phyloP scores from a whole-genome alignment of 1,140 invertebrate genomes.

The Dufourea novaeangliae region DNA sequence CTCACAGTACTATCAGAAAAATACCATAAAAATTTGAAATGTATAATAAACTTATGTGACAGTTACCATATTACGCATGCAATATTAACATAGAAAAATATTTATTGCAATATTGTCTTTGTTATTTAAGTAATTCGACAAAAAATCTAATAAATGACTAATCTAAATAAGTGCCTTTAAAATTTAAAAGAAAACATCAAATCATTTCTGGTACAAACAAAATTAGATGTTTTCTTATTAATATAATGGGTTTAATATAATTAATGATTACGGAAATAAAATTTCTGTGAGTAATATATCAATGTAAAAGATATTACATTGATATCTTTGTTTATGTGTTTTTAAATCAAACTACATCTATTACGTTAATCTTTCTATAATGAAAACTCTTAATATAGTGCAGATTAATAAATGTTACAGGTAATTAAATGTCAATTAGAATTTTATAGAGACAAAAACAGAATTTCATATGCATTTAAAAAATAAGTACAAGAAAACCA shows the following conservation, averaged over 20 bases:
- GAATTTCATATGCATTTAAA: neutral
- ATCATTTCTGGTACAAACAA: neutral
- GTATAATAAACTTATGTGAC: neutral
- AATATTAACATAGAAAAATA: neutral
- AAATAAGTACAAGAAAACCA: neutral
- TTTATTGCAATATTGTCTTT: neutral
- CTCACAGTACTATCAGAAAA: neutral
- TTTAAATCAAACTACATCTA: no score
- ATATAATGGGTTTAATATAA: neutral
- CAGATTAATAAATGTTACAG: neutral
- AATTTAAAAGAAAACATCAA: slow-evolving; percentile 6
- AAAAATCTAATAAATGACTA: slow-evolving; percentile 11
- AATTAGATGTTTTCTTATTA: neutral
- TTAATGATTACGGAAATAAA: neutral
- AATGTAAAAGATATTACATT: slow-evolving; percentile 1
- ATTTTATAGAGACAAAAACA: neutral
- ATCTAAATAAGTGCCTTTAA: no score
- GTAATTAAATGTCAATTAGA: neutral
- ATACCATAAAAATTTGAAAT: neutral
- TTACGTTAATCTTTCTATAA: neutral
- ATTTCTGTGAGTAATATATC: neutral
- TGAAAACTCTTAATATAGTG: neutral
- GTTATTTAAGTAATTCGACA: neutral
- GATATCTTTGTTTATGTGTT: neutral
- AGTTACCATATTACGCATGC: neutral